Base-by-base conservation (phyloP, 2,797 vertebrate genomes). In the Pseudochromis fuscus region DNA sequence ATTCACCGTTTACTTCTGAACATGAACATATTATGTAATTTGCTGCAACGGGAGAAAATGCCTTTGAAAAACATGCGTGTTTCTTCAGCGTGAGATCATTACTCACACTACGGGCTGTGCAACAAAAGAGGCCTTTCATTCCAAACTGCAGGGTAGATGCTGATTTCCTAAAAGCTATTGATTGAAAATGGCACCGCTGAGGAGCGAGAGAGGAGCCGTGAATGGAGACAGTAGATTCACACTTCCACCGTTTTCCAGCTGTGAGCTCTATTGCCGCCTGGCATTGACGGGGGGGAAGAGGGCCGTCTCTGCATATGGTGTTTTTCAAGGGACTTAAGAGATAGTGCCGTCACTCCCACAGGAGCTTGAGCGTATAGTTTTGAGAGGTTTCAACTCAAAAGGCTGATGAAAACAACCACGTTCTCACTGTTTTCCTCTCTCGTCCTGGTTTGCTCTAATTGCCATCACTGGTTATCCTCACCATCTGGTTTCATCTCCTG, bases 121-220 rank as follows among this genome's bases (percentile, higher is more conserved):
- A 62, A 92, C 90, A 91, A 89, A 91, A 90, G 83, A 67, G 49
- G 55, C 86, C 80, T 91, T 93, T 93, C 90, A 93, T 82, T 82
- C 68, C 72, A 80, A 87, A 87, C 88, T 84, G 87, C 84, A 69
- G 90, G 88, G 78, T 82, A 75, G 83, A 90, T 59, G 81, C 83
- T 48, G 78, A 88, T 89, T 92, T 87, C 89, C 87, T 88, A 87
- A 88, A 88, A 72, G 86, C 86, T 83, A 90, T 92, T 91, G 91
- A 92, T 86, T 88, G 82, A 70, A 88, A 89, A 88, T 69, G 86
- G 87, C 84, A 77, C 91, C 89, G 90, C 90, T 91, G 92, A 93
- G 82, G 82, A 89, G 75, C 50, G 28, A 69, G 48, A 82, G 77
- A 79, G 69, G 73, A 77, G 88, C 67, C 48, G 25, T 87, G 88